A percentile compares a stretch with the other conserved stretches of the same genome.
Conservation (phyloP, 2,113 vertebrate genomes). For the Tursiops truncatus region DNA sequence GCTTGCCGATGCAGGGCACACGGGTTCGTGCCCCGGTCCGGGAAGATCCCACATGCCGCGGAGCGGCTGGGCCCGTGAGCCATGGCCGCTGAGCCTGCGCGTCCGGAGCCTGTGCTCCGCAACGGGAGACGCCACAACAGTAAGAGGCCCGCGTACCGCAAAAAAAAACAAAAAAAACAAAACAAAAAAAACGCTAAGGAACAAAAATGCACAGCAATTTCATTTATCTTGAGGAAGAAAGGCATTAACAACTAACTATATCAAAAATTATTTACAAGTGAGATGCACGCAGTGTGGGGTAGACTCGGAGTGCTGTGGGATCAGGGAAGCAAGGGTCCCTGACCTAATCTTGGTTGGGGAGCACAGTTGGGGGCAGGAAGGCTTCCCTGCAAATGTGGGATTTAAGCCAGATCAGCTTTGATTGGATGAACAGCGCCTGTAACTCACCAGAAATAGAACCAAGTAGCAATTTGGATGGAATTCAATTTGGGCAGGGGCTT, state of each 20-base stretch:
- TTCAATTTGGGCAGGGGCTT: background rate
- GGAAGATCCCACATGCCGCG: too few species aligned
- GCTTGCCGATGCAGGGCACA: too few species aligned
- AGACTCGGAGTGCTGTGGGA: background rate
- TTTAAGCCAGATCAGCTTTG: background rate
- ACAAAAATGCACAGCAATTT: background rate
- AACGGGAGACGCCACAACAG: fast-evolving
- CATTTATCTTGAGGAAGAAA: slow-evolving; percentile 28
- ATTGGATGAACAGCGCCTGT: background rate
- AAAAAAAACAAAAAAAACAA: too few species aligned
- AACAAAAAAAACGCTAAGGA: background rate
- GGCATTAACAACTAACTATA: background rate
- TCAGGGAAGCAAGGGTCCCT: background rate
- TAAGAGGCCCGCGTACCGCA: too few species aligned
- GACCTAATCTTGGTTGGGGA: background rate
- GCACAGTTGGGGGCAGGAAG: background rate
- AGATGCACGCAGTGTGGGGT: background rate
- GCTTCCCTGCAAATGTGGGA: background rate
- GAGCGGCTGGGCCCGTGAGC: too few species aligned
- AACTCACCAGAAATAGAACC: background rate
- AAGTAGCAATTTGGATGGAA: background rate
- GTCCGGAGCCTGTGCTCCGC: too few species aligned
- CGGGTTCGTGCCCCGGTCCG: too few species aligned
- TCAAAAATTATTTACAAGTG: background rate
- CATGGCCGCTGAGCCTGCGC: too few species aligned